Conservation (phyloP, 2,888 invertebrate genomes). For the Caenorhabditis sulstoni region DNA sequence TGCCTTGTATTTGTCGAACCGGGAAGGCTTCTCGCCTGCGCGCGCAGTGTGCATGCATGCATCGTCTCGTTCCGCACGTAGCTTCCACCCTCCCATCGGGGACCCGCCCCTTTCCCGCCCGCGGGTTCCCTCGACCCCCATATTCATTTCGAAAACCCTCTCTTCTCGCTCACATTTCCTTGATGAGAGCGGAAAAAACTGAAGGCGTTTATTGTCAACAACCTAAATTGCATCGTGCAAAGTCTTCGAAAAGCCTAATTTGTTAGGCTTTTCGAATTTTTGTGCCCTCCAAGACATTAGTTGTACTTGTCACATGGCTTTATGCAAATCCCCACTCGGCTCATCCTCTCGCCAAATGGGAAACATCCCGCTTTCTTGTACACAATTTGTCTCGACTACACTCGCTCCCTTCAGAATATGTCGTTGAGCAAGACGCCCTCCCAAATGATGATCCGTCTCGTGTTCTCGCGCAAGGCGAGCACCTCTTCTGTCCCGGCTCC, state of each 20-base stretch:
- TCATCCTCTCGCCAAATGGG: constrained; percentile 16
- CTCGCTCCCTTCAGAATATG: constrained; percentile 21
- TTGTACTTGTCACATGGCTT: constrained; percentile 14
- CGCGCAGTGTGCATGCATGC: constrained; percentile 50
- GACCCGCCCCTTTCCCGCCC: constrained; percentile 15
- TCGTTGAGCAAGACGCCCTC: constrained; percentile 46
- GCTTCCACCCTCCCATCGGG: constrained; percentile 1
- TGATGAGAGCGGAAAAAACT: no score
- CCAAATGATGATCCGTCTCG: constrained; percentile 42
- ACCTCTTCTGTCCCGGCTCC: constrained; percentile 43
- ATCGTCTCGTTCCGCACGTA: constrained; percentile 59
- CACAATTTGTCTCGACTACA: constrained; percentile 3
- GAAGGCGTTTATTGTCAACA: no score
- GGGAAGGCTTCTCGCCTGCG: constrained; percentile 23
- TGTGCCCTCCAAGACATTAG: not conserved
- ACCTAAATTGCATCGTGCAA: constrained; percentile 4
- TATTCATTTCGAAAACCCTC: not conserved
- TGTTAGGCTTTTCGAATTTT: not conserved
- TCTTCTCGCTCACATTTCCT: constrained; percentile 18
- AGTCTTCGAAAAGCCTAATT: no score
- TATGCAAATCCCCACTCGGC: constrained; percentile 26
- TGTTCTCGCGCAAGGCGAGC: constrained; percentile 51
- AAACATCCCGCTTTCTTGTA: constrained; percentile 1
- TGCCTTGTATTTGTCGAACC: constrained; percentile 25
- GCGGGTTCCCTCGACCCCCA: not conserved